Conservation (phyloP, 2,797 vertebrate species). For the Thalassophryne amazonica region DNA sequence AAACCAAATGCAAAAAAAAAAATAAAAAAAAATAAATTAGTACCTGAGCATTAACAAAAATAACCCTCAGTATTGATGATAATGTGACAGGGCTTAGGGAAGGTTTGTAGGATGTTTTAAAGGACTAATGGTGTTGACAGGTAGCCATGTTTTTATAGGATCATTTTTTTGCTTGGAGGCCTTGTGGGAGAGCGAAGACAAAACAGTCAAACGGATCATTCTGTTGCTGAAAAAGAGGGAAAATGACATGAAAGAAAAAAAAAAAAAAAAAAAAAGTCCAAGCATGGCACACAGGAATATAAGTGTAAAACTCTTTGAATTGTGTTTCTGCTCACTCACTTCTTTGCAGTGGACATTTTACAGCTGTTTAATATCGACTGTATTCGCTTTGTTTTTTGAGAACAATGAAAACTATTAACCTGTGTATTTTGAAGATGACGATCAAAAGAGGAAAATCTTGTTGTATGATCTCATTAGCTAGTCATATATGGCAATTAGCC, state of each 20-base stretch:
- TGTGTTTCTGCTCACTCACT: constrained; percentile 43
- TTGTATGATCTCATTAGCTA: constrained; percentile 60
- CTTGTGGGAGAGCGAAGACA: constrained; percentile 23
- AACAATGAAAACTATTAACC: constrained; percentile 40
- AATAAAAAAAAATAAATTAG: constrained; percentile 35
- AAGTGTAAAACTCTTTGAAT: constrained; percentile 15
- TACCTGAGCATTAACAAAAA: constrained; percentile 29
- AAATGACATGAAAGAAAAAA: constrained; percentile 3
- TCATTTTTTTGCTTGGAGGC: constrained; percentile 34
- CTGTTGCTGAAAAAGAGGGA: constrained; percentile 24
- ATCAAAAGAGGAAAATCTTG: constrained; percentile 41
- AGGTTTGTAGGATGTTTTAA: constrained; percentile 53
- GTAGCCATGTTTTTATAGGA: constrained; percentile 53
- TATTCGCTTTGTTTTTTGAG: constrained; percentile 53
- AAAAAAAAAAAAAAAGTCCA: constrained; percentile 24
- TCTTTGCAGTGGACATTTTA: constrained; percentile 71
- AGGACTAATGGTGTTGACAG: constrained; percentile 74
- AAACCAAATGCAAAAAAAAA: constrained; percentile 18
- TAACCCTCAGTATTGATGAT: constrained; percentile 24
- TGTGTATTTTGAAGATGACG: constrained; percentile 61
- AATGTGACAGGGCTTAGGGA: constrained; percentile 19
- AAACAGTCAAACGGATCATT: constrained; percentile 16
- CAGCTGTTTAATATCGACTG: constrained; percentile 60
- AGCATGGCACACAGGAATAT: constrained; percentile 50
- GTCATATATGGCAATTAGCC: constrained; percentile 64